Evolutionary conservation across 2,797 vertebrate species (phyloP), one percentile per base, ranked within the genome.

Genomic region (Sparus aurata): DNA sequence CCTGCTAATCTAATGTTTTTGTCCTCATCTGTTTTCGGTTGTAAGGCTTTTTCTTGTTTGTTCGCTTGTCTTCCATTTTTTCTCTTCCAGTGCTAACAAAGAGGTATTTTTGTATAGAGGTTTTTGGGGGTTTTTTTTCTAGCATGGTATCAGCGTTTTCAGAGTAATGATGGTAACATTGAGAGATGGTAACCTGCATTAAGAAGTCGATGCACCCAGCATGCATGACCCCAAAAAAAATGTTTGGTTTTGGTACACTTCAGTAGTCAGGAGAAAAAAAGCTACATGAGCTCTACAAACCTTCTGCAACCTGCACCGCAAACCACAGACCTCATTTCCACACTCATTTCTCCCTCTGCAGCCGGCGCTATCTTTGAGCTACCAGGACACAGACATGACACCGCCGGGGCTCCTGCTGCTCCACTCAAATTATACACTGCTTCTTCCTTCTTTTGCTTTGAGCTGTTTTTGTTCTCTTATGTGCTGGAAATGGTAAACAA

Each of bases 391-490:
- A 81, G 78, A 89, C 85, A 75, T 87, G 84, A 87, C 78, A 83
- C 87, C 73, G 74, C 73, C 27, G 34, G 55, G 75, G 75, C 79
- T 85, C 82, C 75, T 16, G 54, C 81, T 75, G 86, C 79, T 88
- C 80, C 73, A 76, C 85, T 82, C 80, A 27, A 63, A 90, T 91
- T 89, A 80, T 79, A 81, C 88, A 75, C 86, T 75, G 72, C 67
- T 79, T 86, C 73, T 82, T 45, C 74, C 9, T 89, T 83, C 27
- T 89, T 82, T 89, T 72, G 87, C 93, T 93, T 67, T 79, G 79
- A 93, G 91, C 85, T 89, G 87, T 90, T 92, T 91, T 85, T 91
- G 84, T 91, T 89, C 88, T 83, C 63, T 86, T 83, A 72, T 89
- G 86, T 87, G 75, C 50, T 46, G 78, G 85, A 92, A 88, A 89